A percentile compares a stretch with the other conserved stretches of the same genome.
phyloP scores from a whole-genome alignment of 2,113 vertebrate species.

The Pao palembangensis region DNA sequence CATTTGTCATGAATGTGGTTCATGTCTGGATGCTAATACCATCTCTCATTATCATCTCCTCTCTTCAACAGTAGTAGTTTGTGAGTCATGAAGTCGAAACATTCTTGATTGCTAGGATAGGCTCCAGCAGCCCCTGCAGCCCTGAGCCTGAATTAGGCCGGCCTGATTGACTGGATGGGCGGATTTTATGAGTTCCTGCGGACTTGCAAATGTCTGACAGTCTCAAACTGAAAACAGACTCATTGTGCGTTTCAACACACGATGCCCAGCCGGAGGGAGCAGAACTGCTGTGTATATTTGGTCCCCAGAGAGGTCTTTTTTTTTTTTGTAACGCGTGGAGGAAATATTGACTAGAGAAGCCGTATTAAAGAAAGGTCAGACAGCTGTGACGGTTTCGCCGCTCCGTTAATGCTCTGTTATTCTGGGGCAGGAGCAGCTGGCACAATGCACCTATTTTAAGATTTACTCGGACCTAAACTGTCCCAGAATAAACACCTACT shows the following conservation, averaged over 20 bases:
- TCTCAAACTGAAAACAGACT: no score
- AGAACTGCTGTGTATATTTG: constrained; percentile 44
- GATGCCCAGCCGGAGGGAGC: constrained; percentile 27
- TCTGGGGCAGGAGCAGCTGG: constrained; percentile 14
- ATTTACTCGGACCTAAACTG: not conserved
- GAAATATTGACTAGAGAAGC: constrained; percentile 58
- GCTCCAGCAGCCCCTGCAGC: no score
- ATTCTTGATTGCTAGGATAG: no score
- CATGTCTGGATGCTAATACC: constrained; percentile 25
- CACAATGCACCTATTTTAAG: not conserved
- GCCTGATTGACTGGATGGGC: not conserved
- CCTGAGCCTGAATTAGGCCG: no score
- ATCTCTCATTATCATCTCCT: constrained; percentile 8
- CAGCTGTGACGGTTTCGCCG: constrained; percentile 28
- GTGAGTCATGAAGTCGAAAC: not conserved
- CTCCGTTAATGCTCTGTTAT: constrained; percentile 26
- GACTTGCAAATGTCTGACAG: no score
- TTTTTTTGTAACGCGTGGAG: constrained; percentile 24
- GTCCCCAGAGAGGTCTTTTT: constrained; percentile 27
- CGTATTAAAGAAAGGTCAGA: constrained; percentile 36
- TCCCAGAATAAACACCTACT: not conserved
- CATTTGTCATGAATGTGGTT: constrained; percentile 33
- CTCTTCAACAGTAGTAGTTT: not conserved
- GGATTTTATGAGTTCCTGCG: no score
- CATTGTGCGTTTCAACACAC: no score